Evolutionary conservation across 2,888 invertebrate species (phyloP).

Genomic region (Dynastes tityus): DNA sequence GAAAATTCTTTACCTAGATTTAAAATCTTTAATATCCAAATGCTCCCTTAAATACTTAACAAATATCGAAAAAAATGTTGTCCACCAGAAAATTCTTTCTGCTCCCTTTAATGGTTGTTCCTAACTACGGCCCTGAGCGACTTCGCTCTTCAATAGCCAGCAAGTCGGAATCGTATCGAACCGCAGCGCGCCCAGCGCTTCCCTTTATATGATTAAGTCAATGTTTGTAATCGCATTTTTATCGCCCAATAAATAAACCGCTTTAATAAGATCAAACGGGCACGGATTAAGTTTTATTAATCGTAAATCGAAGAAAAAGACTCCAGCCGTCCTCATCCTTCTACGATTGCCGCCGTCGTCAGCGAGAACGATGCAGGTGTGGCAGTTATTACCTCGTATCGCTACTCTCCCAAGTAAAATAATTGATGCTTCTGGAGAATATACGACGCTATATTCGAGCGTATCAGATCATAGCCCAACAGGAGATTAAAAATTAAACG

Average conservation of each 20-base stretch:
- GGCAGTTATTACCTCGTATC: conserved; percentile 36
- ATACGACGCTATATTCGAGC: too few relatives aligned
- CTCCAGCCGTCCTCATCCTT: not conserved
- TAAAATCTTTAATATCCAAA: too few relatives aligned
- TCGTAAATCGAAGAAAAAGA: conserved; percentile 39
- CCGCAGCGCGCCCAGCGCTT: not conserved
- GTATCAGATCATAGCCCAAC: too few relatives aligned
- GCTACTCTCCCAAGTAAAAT: not conserved
- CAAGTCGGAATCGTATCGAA: not conserved
- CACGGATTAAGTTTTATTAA: conserved; percentile 48
- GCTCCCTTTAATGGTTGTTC: not conserved
- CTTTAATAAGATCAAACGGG: conserved; percentile 47
- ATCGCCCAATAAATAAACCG: conserved; percentile 47
- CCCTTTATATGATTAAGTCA: conserved; percentile 41
- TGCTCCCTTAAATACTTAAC: too few relatives aligned
- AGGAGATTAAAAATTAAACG: too few relatives aligned
- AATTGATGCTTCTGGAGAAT: not conserved
- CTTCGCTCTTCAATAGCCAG: not conserved
- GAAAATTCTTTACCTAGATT: too few relatives aligned
- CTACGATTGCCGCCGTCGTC: conserved; percentile 4
- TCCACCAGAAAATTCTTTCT: too few relatives aligned
- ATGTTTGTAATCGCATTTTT: conserved; percentile 42
- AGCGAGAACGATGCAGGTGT: conserved; percentile 28
- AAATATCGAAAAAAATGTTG: too few relatives aligned
- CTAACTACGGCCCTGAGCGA: not conserved